These are phyloP conservation scores for Terebella lapidaria DNA, from an alignment of 2,888 invertebrate species.

Conservation along the genomic window DNA sequence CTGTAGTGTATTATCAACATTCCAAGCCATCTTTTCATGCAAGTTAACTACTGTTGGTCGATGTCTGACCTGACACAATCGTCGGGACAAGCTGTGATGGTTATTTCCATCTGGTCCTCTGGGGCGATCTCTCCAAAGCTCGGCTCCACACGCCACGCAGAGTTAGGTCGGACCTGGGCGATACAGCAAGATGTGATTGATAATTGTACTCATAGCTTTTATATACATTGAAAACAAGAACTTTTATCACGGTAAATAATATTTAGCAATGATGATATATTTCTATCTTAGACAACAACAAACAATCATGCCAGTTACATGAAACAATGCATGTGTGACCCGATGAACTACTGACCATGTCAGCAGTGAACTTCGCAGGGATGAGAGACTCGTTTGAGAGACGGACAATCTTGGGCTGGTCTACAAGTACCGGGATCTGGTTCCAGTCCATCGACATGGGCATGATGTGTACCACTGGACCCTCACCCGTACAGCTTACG, in stretches of 20 bases:
- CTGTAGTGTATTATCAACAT: too few relatives aligned
- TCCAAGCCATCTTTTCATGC: too few relatives aligned
- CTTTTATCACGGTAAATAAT: too few relatives aligned
- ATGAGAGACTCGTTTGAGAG: conserved; percentile 70
- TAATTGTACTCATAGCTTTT: too few relatives aligned
- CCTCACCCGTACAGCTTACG: conserved; percentile 56
- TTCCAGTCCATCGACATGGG: conserved; percentile 65
- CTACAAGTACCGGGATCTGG: conserved; percentile 60
- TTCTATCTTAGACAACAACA: too few relatives aligned
- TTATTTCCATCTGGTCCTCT: conserved; percentile 40
- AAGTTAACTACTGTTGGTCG: too few relatives aligned
- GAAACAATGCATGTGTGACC: neutral
- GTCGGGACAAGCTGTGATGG: conserved; percentile 45
- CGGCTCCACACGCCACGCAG: conserved; percentile 48
- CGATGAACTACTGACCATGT: conserved; percentile 53
- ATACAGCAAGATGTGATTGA: neutral
- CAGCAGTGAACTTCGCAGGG: conserved; percentile 59
- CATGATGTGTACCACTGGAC: conserved; percentile 64
- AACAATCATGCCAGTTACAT: neutral
- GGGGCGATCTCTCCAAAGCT: conserved; percentile 45
- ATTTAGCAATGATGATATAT: too few relatives aligned
- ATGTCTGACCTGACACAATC: conserved; percentile 51
- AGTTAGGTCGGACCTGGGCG: conserved; percentile 40
- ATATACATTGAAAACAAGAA: too few relatives aligned
- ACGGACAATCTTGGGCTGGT: conserved; percentile 57